Conservation (phyloP, 1,140 invertebrate genomes). For the Philaenus spumarius region DNA sequence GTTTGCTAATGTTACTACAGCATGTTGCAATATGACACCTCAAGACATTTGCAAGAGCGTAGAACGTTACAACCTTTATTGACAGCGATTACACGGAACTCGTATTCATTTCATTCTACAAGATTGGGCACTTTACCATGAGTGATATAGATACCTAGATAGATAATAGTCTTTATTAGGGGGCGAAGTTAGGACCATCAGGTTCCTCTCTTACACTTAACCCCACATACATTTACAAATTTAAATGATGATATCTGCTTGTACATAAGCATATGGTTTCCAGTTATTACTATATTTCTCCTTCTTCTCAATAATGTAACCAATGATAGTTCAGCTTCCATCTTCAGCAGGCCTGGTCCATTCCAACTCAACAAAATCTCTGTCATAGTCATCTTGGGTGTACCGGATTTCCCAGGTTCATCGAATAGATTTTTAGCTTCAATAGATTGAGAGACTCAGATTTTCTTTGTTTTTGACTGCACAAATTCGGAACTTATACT, state of each 20-base stretch:
- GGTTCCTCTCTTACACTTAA: too few relatives aligned
- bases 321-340: constrained; percentile 83
- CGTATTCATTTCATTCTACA: constrained; percentile 83
- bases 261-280: constrained; percentile 80
- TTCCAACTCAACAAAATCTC: constrained; percentile 89
- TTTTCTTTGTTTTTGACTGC: constrained; percentile 94
- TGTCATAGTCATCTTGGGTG: constrained; percentile 91
- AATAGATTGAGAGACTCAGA: constrained; percentile 89
- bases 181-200: too few relatives aligned
- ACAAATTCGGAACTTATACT: constrained; percentile 93
- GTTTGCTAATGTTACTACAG: too few relatives aligned
- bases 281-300: constrained; percentile 76
- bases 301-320: constrained; percentile 93
- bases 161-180: too few relatives aligned
- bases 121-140: too few relatives aligned
- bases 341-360: constrained; percentile 85
- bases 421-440: constrained; percentile 98
- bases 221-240: too few relatives aligned
- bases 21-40: too few relatives aligned
- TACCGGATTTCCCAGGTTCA: constrained; percentile 77
- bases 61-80: too few relatives aligned
- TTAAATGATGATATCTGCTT: constrained; percentile 73
- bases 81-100: constrained; percentile 89
- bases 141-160: too few relatives aligned
- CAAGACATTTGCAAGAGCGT: too few relatives aligned